Evolutionary conservation across 2,888 invertebrate species (phyloP).

Genomic region (Gari tellinella): DNA sequence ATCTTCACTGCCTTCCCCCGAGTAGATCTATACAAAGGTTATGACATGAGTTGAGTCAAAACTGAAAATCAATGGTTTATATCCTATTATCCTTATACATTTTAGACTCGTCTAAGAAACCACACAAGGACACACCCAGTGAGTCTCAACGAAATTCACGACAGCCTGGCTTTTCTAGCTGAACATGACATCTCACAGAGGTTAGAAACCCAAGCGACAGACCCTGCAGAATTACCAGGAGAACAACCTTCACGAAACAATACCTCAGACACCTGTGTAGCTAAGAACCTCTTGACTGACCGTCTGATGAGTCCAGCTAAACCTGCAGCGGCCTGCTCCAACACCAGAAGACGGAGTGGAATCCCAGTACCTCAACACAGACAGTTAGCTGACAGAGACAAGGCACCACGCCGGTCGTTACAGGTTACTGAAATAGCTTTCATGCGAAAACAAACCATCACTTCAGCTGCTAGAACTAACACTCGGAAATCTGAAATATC

Average conservation of each 20-base stretch:
- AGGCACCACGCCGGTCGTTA: too few species aligned
- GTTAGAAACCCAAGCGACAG: not conserved
- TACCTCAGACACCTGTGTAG: not conserved
- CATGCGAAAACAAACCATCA: too few species aligned
- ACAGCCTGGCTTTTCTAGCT: not conserved
- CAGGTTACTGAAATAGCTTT: too few species aligned
- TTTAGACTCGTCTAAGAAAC: slow-evolving; percentile 38
- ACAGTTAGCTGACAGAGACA: too few species aligned
- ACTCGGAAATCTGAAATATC: too few species aligned
- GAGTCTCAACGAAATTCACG: slow-evolving; percentile 12
- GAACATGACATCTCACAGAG: slow-evolving; percentile 5
- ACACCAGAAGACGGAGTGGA: slow-evolving; percentile 3
- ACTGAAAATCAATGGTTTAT: too few species aligned
- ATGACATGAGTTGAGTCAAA: too few species aligned
- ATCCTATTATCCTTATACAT: slow-evolving; percentile 1
- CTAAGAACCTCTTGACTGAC: not conserved
- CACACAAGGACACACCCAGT: slow-evolving; percentile 35
- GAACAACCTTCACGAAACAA: too few species aligned
- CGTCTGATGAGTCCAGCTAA: not conserved
- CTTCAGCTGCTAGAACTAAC: too few species aligned
- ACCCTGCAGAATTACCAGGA: not conserved
- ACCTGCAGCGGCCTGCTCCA: not conserved
- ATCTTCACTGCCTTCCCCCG: too few species aligned
- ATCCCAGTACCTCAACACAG: not conserved
- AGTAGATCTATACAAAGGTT: too few species aligned